phyloP scores from a whole-genome alignment of 2,797 vertebrate species.

The Spinus pinus region DNA sequence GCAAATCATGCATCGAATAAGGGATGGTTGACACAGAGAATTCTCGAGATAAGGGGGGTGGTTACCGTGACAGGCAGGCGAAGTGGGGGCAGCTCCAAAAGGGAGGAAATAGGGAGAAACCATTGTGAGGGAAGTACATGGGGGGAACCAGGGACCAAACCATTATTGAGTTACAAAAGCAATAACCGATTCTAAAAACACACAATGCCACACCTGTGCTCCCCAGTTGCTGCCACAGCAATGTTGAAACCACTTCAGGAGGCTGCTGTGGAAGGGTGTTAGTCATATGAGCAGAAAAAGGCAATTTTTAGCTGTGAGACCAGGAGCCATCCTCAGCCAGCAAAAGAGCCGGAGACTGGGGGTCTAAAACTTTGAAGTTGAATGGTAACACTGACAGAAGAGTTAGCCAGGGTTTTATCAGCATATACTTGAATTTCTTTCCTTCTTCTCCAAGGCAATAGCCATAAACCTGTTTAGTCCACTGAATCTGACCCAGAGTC shows the following conservation, averaged over 20 bases:
- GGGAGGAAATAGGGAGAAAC: no score
- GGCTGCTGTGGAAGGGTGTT: neutral
- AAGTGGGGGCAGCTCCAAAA: no score
- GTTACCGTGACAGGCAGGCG: no score
- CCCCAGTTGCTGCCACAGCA: neutral
- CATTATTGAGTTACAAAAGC: no score
- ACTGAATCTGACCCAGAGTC: neutral
- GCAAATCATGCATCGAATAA: no score
- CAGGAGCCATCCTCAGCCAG: neutral
- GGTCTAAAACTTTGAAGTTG: neutral
- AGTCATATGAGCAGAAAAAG: neutral
- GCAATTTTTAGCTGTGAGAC: neutral
- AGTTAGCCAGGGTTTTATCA: neutral
- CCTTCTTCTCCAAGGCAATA: neutral
- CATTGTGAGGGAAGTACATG: no score
- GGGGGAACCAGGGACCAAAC: no score
- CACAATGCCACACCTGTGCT: neutral
- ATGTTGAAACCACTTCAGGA: accelerated
- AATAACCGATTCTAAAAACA: no score
- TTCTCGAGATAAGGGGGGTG: no score
- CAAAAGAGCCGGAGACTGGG: neutral
- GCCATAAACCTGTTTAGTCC: neutral
- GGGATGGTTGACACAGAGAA: no score
- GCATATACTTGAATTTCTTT: neutral
- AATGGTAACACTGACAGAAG: neutral